phyloP scores from a whole-genome alignment of 2,888 invertebrate genomes.

The Panorpa germanica region DNA sequence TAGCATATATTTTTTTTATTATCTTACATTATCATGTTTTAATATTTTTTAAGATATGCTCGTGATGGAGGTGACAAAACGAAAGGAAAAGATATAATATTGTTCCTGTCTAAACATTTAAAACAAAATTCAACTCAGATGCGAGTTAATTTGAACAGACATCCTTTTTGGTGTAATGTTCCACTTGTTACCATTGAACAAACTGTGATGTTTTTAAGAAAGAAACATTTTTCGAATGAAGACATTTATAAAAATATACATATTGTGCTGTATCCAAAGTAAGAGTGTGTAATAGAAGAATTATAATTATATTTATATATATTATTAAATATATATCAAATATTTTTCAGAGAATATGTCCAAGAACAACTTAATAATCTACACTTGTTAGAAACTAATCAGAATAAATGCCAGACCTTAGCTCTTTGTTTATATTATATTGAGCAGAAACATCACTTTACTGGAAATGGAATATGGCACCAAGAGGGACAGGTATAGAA shows the following conservation, averaged over 20 bases:
- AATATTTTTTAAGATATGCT: conserved; percentile 24
- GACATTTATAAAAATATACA: conserved; percentile 40
- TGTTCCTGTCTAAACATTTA: conserved; percentile 23
- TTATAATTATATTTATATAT: conserved; percentile 14
- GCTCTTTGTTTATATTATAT: conserved; percentile 50
- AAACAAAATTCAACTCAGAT: conserved; percentile 17
- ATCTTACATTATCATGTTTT: conserved; percentile 1
- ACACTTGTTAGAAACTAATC: conserved; percentile 11
- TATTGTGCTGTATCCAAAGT: conserved; percentile 50
- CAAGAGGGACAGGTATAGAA: too few species aligned
- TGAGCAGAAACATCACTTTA: conserved; percentile 53
- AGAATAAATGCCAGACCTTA: conserved; percentile 20
- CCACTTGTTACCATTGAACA: conserved; percentile 36
- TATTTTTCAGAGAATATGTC: conserved; percentile 18
- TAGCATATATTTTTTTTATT: conserved; percentile 7
- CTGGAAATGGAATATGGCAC: conserved; percentile 54
- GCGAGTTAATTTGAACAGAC: conserved; percentile 26
- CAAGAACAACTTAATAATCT: conserved; percentile 19
- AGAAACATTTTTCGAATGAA: conserved; percentile 26
- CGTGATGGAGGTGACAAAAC: conserved; percentile 34
- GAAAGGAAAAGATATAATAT: conserved; percentile 24
- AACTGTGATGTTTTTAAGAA: conserved; percentile 32
- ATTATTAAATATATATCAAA: conserved; percentile 21
- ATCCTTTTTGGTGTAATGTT: conserved; percentile 44
- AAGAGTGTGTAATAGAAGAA: conserved; percentile 18